phyloP scores from a whole-genome alignment of 2,888 invertebrate species.

The Pyrochroa serraticornis region DNA sequence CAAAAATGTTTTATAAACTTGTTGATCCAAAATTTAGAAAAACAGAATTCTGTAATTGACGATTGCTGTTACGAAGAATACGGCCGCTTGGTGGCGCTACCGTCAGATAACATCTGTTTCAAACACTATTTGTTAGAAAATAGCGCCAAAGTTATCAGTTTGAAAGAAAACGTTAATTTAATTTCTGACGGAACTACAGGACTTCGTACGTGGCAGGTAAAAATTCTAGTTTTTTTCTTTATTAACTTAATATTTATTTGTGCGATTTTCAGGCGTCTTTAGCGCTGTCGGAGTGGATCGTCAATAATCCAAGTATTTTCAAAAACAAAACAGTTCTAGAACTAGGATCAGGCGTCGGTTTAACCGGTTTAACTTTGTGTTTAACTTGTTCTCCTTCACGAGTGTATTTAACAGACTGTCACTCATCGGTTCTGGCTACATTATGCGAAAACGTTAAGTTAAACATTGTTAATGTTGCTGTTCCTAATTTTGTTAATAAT shows the following conservation, averaged over 20 bases:
- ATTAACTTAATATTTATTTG: neutral
- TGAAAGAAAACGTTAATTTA: slow-evolving; percentile 74
- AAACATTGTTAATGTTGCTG: slow-evolving; percentile 58
- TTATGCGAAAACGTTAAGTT: slow-evolving; percentile 68
- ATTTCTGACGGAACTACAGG: slow-evolving; percentile 82
- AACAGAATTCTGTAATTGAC: slow-evolving; percentile 62
- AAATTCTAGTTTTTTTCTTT: neutral
- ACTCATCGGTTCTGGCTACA: slow-evolving; percentile 67
- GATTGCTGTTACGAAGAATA: slow-evolving; percentile 70
- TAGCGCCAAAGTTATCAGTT: slow-evolving; percentile 58
- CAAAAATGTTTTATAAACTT: slow-evolving; percentile 70
- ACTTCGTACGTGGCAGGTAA: slow-evolving; percentile 78
- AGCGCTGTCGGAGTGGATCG: slow-evolving; percentile 73
- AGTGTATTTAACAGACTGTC: slow-evolving; percentile 73
- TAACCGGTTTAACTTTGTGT: slow-evolving; percentile 65
- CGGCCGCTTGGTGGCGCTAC: slow-evolving; percentile 61
- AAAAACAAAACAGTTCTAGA: slow-evolving; percentile 68
- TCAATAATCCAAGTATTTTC: slow-evolving; percentile 63
- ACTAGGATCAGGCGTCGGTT: slow-evolving; percentile 78
- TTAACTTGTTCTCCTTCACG: no score
- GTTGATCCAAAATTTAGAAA: slow-evolving; percentile 66
- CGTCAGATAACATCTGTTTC: slow-evolving; percentile 60
- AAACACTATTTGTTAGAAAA: slow-evolving; percentile 67
- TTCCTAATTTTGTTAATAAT: neutral
- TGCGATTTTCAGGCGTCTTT: slow-evolving; percentile 67